These are phyloP conservation scores for Lumbricus terrestris DNA, from an alignment of 2,888 invertebrate species.

Conservation along the genomic window DNA sequence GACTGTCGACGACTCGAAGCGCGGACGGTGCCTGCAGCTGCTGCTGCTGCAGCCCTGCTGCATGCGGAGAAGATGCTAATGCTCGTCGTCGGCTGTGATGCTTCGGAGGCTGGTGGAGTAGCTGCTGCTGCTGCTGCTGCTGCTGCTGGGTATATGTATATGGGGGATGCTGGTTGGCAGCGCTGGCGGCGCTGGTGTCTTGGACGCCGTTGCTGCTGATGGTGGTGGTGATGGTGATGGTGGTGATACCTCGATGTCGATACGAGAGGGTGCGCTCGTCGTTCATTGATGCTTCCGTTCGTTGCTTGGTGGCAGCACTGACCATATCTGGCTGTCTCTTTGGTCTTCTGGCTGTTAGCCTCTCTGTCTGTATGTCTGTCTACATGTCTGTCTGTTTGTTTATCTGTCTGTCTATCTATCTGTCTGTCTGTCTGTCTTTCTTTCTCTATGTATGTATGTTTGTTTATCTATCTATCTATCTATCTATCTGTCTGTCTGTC, in stretches of 20 bases:
- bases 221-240: too few relatives aligned
- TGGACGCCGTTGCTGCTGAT: neutral
- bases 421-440: too few relatives aligned
- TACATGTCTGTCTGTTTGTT: too few relatives aligned
- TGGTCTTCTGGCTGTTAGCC: too few relatives aligned
- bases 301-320: neutral
- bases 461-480: too few relatives aligned
- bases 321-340: too few relatives aligned
- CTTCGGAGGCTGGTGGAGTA: neutral
- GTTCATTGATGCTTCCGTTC: neutral
- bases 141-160: neutral
- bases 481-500: too few relatives aligned
- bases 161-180: neutral
- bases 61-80: conserved; percentile 3
- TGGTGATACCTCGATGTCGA: neutral
- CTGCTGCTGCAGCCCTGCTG: too few relatives aligned
- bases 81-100: neutral
- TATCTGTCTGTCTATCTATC: too few relatives aligned
- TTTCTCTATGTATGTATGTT: too few relatives aligned
- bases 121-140: too few relatives aligned
- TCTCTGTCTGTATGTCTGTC: too few relatives aligned
- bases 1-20: neutral
- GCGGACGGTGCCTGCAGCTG: neutral
- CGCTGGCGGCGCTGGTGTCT: neutral
- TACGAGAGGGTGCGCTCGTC: neutral